These are phyloP conservation scores for Pogonomyrmex californicus DNA, from an alignment of 1,140 invertebrate species.

Conservation along the genomic window DNA sequence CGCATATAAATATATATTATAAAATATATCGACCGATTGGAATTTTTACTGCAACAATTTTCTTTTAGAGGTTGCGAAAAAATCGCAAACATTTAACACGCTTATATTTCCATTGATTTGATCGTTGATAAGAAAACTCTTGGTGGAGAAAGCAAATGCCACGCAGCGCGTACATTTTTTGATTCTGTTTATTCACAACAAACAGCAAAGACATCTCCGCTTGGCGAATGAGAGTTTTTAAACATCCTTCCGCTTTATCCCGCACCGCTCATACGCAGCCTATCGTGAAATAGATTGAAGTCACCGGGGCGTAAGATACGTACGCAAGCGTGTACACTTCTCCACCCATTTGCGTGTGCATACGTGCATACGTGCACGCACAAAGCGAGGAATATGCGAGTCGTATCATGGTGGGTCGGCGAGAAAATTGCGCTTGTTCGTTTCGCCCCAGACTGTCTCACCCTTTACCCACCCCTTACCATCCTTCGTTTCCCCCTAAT, in stretches of 20 bases:
- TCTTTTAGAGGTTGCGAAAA: not conserved
- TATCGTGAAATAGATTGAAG: conserved; percentile 67
- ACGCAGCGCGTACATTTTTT: not conserved
- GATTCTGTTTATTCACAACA: conserved; percentile 14
- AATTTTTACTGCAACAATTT: not conserved
- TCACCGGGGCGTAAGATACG: conserved; percentile 51
- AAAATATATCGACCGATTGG: not conserved
- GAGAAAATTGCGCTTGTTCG: conserved; percentile 64
- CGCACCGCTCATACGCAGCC: conserved; percentile 41
- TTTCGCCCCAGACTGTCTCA: conserved; percentile 27
- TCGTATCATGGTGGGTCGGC: conserved; percentile 42
- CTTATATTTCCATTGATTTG: conserved; percentile 5
- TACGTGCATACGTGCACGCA: conserved; percentile 44
- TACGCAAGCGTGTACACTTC: conserved; percentile 53
- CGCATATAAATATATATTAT: not conserved
- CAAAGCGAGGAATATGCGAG: conserved; percentile 55
- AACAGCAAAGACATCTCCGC: not conserved
- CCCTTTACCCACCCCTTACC: not conserved
- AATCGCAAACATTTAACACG: conserved; percentile 5
- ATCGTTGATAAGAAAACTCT: not conserved
- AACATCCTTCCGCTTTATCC: conserved; percentile 39
- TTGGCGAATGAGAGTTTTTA: conserved; percentile 40
- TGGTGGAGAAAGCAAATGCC: not conserved
- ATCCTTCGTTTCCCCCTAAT: conserved; percentile 25
- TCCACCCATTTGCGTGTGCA: conserved; percentile 38